Evolutionary conservation across 1,140 invertebrate genomes (phyloP), one percentile per base, ranked within the genome.

Genomic region (Drosophila virilis): DNA sequence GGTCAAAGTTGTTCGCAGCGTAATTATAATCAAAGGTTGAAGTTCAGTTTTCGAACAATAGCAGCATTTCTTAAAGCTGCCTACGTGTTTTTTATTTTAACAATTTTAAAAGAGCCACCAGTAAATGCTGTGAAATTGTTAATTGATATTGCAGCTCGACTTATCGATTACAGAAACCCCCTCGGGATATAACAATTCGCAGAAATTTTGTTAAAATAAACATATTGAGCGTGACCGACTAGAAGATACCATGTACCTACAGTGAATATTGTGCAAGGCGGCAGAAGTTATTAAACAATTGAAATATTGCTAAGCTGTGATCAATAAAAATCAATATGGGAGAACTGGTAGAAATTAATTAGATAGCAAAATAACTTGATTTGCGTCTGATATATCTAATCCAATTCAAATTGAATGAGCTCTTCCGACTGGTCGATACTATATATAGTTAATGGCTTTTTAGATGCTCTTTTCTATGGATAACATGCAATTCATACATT

Each of bases 21-120:
- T 35, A 58, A 55, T 62, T 55, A 70, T 51, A n/a, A 22, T 12
- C 28, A 52, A 45, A 40, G 64, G 52, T 66, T 43, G 52, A 1
- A 17, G 28, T 28, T 6, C 40, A 15, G n/a, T 8, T 45, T 8
- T 17, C 5, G 15, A 2, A 17, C 42, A 17, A 8, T 7, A 5
- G n/a, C 40, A 43, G n/a, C 6, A 15, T 13, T 38, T 10, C 8
- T 38, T 8, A 6, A 40, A 40, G n/a, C n/a, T 40, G 10, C 12
- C 38, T 6, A n/a, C 12, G 12, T n/a, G 6, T 42, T n/a, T n/a
- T n/a, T 6, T 42, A 42, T n/a, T 10, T 10, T 2, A 12, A 38
- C 9, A 42, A n/a, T 42, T n/a, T n/a, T n/a, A 1, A 42, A 42
- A 42, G 12, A 6, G 12, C 38, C 12, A 42, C 4, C 12, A 5